phyloP scores from a whole-genome alignment of 1,140 invertebrate genomes.

The Leptinotarsa lineolata region DNA sequence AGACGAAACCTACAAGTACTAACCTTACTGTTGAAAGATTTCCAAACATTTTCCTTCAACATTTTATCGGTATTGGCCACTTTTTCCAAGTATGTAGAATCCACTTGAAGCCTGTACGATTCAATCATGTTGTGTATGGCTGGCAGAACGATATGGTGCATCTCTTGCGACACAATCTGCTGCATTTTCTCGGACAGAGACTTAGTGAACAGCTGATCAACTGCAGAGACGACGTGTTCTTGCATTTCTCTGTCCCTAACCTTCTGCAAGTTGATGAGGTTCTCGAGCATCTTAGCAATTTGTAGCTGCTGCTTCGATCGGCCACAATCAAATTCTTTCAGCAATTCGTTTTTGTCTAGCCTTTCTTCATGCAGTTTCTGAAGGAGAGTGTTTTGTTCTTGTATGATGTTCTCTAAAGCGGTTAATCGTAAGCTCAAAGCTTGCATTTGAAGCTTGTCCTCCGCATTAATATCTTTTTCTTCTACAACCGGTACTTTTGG shows the following conservation, averaged over 20 bases:
- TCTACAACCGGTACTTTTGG: slow-evolving; percentile 57
- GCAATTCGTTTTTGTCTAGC: slow-evolving; percentile 40
- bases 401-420: slow-evolving; percentile 45
- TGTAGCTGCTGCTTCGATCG: slow-evolving; percentile 57
- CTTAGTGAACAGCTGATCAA: slow-evolving; percentile 53
- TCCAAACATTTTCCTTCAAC: slow-evolving; percentile 77
- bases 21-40: slow-evolving; percentile 76
- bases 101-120: slow-evolving; percentile 68
- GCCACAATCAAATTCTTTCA: slow-evolving; percentile 49
- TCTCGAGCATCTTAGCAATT: slow-evolving; percentile 54
- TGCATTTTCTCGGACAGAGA: slow-evolving; percentile 57
- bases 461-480: slow-evolving; percentile 32
- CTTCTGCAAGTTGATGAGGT: slow-evolving; percentile 47
- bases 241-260: slow-evolving; percentile 58
- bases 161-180: slow-evolving; percentile 56
- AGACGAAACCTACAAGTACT: slow-evolving; percentile 32
- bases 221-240: slow-evolving; percentile 50
- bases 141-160: slow-evolving; percentile 60
- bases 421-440: slow-evolving; percentile 46
- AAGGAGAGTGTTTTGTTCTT: slow-evolving; percentile 53
- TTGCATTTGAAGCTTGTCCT: slow-evolving; percentile 44
- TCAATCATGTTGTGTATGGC: slow-evolving; percentile 65
- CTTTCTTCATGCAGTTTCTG: slow-evolving; percentile 54
- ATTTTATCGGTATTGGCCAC: slow-evolving; percentile 71
- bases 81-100: slow-evolving; percentile 72